phyloP scores from a whole-genome alignment of 2,888 invertebrate genomes.

The Epistrophella euchroma region DNA sequence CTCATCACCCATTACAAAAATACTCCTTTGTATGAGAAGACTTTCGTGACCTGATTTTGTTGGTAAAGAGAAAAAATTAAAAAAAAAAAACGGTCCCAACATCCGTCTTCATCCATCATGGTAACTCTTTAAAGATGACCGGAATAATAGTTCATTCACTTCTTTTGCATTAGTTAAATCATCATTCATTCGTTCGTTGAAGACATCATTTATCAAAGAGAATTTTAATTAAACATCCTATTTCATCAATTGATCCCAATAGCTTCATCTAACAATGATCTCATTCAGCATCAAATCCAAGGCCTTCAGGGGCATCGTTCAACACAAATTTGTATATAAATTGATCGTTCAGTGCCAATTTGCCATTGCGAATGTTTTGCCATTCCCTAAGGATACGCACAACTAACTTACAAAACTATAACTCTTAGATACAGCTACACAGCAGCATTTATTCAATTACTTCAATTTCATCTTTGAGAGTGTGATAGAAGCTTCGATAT shows the following conservation, averaged over 20 bases:
- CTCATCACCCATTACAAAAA: too few relatives aligned
- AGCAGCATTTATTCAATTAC: conserved; percentile 12
- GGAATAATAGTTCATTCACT: background rate
- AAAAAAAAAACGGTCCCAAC: too few relatives aligned
- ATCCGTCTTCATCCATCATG: background rate
- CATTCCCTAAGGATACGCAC: conserved; percentile 55
- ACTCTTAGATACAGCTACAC: conserved; percentile 6
- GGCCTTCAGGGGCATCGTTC: conserved; percentile 26
- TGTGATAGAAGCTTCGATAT: conserved; percentile 2
- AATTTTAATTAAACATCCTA: conserved; percentile 39
- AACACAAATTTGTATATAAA: conserved; percentile 15
- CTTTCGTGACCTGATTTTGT: background rate
- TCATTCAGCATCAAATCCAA: conserved; percentile 3
- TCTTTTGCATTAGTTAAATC: background rate
- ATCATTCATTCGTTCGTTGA: background rate
- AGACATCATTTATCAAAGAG: conserved; percentile 16
- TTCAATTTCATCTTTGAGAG: conserved; percentile 11
- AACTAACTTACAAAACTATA: background rate
- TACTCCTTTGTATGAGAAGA: too few relatives aligned
- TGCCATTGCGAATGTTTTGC: conserved; percentile 42
- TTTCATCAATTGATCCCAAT: conserved; percentile 49
- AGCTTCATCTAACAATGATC: conserved; percentile 38
- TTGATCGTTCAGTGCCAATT: conserved; percentile 54
- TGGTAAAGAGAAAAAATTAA: background rate
- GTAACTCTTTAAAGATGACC: background rate